Base-by-base conservation (phyloP, 1,140 invertebrate species). In the Halesus radiatus region DNA sequence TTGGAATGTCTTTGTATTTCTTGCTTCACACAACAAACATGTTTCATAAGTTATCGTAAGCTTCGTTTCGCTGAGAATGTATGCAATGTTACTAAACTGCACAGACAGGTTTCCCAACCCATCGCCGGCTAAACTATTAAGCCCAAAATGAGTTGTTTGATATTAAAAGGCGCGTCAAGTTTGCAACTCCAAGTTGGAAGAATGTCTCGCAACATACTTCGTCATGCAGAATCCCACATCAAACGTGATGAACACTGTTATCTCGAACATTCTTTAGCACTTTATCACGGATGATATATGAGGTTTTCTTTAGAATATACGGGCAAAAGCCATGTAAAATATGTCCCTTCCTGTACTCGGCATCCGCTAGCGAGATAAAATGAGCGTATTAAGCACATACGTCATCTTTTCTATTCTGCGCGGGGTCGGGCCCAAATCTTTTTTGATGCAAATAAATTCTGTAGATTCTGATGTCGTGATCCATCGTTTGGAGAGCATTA, bases 251-350 rank as follows among this genome's bases (percentile, higher is more conserved):
- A 79, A 79, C 56, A 79, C 78, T 79, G 68, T 79, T 79, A 79
- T 79, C 78, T 79, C 32, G 70, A 79, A 79, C 78, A 79, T 79
- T 79, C 78, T 79, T 79, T 52, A 79, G 78, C 78, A 79, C 78
- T 79, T 79, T 79, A 79, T 79, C 78, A 79, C 56, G 78, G 64
- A 74, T 79, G 78, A 79, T 74, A 79, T 79, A 79, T 79, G 78
- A 70, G 70, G 74, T 79, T 79, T 79, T 79, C 78, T 79, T 79
- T 79, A 75, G 78, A 74, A 74, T 53, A 74, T 74, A 79, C 78
- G 70, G 56, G 70, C 54, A 79, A 64, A 74, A 79, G 78, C 78
- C 74, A 79, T 79, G 78, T 79, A 79, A 79, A 79, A 79, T 79
- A 79, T 79, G 78, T 79, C 68, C 60, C 78, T 79, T 79, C 70